These are phyloP conservation scores for Eleutherodactylus coqui DNA, from an alignment of 2,797 vertebrate species.

Conservation along the genomic window DNA sequence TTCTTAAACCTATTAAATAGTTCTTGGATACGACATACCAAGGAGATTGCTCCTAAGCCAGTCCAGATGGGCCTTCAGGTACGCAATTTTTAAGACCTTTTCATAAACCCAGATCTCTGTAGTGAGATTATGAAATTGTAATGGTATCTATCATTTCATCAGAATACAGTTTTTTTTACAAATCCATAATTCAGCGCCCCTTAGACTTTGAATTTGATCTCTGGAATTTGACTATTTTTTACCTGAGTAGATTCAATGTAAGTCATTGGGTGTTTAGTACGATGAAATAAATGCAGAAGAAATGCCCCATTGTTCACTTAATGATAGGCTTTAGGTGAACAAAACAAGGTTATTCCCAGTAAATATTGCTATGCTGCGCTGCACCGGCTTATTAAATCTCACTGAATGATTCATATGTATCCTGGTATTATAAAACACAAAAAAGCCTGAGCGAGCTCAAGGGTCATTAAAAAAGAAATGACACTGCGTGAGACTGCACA, in stretches of 20 bases:
- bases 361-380: constrained; percentile 62
- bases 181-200: constrained; percentile 37
- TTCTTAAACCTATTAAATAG: constrained; percentile 1
- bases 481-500: constrained; percentile 50
- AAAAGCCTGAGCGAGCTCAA: constrained; percentile 49
- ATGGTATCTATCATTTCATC: constrained; percentile 35
- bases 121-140: constrained; percentile 5
- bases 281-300: constrained; percentile 61
- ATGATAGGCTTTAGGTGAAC: constrained; percentile 60
- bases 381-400: constrained; percentile 61
- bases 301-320: constrained; percentile 59
- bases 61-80: not conserved
- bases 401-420: constrained; percentile 63
- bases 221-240: constrained; percentile 15
- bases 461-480: constrained; percentile 61
- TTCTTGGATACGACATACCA: not conserved
- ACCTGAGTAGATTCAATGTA: constrained; percentile 41
- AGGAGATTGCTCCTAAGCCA: not conserved
- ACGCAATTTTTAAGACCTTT: constrained; percentile 30
- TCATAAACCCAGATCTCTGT: constrained; percentile 26
- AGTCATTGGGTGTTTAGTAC: constrained; percentile 57
- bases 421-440: constrained; percentile 46
- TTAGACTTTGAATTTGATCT: constrained; percentile 52
- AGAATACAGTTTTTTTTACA: constrained; percentile 21
- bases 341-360: constrained; percentile 62